Evolutionary conservation across 1,140 invertebrate genomes (phyloP).

Genomic region (Hylyphantes graminicola): DNA sequence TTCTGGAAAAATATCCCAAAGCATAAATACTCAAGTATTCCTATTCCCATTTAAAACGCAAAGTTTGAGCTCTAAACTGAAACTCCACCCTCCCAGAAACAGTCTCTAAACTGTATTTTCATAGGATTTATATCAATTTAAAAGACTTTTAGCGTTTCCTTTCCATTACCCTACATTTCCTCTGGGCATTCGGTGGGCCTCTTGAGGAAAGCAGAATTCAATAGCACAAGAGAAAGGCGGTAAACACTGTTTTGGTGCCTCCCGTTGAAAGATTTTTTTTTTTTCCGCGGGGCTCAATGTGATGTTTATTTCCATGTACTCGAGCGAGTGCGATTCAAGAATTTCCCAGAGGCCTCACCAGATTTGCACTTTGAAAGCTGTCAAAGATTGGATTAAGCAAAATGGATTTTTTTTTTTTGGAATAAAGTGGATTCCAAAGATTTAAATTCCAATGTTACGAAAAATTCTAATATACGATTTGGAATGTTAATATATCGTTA

Average conservation of each 20-base stretch:
- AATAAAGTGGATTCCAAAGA: no score
- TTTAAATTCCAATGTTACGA: no score
- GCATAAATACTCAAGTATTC: no score
- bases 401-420: no score
- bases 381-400: no score
- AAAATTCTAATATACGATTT: not conserved
- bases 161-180: constrained; percentile 37
- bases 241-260: not conserved
- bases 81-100: constrained; percentile 4
- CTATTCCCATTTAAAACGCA: no score
- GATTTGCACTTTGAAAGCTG: no score
- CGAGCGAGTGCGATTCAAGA: no score
- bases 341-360: no score
- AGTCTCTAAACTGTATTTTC: constrained; percentile 52
- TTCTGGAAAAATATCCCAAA: no score
- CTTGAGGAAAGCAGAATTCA: constrained; percentile 20
- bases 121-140: constrained; percentile 58
- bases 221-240: constrained; percentile 3
- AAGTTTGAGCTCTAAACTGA: not conserved
- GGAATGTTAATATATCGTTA: no score
- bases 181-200: constrained; percentile 1
- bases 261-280: not conserved
- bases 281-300: not conserved
- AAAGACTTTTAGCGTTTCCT: constrained; percentile 48
- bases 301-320: no score